These are phyloP conservation scores for Eristalinus aeneus DNA, from an alignment of 2,888 invertebrate species.

Conservation along the genomic window DNA sequence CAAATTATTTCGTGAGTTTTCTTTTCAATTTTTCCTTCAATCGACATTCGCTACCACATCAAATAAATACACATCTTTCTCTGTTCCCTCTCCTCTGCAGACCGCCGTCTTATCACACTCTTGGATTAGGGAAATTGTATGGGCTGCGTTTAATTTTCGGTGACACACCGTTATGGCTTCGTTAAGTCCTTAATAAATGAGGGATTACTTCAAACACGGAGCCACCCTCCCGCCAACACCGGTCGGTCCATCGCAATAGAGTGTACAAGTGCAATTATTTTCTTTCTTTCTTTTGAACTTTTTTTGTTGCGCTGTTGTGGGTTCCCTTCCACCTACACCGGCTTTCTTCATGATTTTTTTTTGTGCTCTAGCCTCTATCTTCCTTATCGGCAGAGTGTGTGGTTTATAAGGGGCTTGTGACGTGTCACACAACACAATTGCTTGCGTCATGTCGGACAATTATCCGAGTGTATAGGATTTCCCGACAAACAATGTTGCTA, in stretches of 20 bases:
- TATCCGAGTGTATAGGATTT: constrained; percentile 26
- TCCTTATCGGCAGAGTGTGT: not conserved
- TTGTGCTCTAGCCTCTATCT: not conserved
- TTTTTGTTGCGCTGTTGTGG: not conserved
- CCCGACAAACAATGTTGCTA: not conserved
- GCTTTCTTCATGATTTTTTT: constrained; percentile 17
- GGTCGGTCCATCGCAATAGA: constrained; percentile 22
- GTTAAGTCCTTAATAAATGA: constrained; percentile 64
- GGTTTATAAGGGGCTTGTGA: constrained; percentile 37
- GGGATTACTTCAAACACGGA: constrained; percentile 68
- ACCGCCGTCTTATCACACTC: constrained; percentile 34
- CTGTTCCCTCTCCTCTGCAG: not conserved
- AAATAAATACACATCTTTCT: constrained; percentile 15
- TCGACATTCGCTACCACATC: constrained; percentile 37
- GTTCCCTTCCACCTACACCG: not conserved
- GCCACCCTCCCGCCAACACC: not conserved
- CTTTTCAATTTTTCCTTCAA: constrained; percentile 24
- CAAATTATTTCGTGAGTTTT: constrained; percentile 40
- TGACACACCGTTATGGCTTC: constrained; percentile 63
- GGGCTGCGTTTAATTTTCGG: constrained; percentile 62
- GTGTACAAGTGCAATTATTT: constrained; percentile 66
- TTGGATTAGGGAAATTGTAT: constrained; percentile 55
- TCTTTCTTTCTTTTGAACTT: constrained; percentile 52
- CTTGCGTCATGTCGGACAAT: constrained; percentile 50
- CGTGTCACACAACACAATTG: constrained; percentile 42